phyloP scores from a whole-genome alignment of 2,113 vertebrate genomes.

The Oplegnathus fasciatus region DNA sequence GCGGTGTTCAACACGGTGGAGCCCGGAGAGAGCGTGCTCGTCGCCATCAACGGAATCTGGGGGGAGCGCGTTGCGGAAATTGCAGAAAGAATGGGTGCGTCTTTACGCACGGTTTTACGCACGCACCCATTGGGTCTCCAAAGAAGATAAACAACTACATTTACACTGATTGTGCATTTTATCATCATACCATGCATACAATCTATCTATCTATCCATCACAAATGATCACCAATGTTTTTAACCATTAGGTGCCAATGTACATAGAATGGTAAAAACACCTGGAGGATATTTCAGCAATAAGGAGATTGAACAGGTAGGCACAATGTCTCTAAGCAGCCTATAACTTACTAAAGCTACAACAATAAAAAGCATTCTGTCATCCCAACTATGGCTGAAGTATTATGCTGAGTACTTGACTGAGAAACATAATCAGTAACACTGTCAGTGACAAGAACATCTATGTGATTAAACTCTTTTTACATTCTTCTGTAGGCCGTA shows the following conservation, averaged over 20 bases:
- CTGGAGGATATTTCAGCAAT: slow-evolving; percentile 86
- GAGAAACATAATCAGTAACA: background rate
- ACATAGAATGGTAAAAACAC: slow-evolving; percentile 86
- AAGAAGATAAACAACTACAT: background rate
- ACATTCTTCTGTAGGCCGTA: slow-evolving; percentile 83
- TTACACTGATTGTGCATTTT: background rate
- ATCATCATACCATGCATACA: background rate
- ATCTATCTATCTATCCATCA: background rate
- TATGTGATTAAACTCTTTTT: background rate
- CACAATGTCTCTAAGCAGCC: background rate
- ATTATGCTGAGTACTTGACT: background rate
- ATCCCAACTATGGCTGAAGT: background rate
- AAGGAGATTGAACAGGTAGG: slow-evolving; percentile 91
- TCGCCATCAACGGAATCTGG: slow-evolving; percentile 92
- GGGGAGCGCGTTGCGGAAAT: slow-evolving; percentile 92
- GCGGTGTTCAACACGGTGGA: slow-evolving; percentile 92
- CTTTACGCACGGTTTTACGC: slow-evolving; percentile 42
- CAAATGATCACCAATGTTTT: background rate
- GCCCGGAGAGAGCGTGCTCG: slow-evolving; percentile 87
- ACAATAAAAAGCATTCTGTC: background rate
- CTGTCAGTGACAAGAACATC: background rate
- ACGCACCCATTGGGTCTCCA: background rate
- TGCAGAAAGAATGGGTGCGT: slow-evolving; percentile 89
- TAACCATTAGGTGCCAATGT: slow-evolving; percentile 88
- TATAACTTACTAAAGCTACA: background rate